A percentile compares a stretch with the other conserved stretches of the same genome.
These are phyloP conservation scores for Bujurquina vittata DNA, from an alignment of 2,113 vertebrate genomes.

Conservation along the genomic window DNA sequence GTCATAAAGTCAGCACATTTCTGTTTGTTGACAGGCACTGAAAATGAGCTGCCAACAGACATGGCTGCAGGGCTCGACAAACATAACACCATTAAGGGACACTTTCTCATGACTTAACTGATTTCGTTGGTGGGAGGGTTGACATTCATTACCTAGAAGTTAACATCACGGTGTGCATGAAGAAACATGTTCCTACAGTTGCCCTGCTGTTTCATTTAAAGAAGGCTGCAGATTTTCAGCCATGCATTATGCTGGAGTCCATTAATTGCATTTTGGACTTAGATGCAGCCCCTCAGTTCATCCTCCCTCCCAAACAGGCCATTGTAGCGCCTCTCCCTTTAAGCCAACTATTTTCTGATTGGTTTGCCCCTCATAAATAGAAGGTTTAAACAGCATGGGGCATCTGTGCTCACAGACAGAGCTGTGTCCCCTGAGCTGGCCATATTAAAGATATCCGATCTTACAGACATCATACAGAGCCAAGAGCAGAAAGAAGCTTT, in stretches of 20 bases:
- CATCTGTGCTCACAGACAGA: not conserved
- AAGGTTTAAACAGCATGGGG: not conserved
- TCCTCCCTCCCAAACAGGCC: not conserved
- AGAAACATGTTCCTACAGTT: not conserved
- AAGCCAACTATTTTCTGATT: not conserved
- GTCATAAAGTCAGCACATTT: constrained; percentile 35
- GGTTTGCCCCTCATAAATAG: not conserved
- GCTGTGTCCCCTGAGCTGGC: not conserved
- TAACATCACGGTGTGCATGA: not conserved
- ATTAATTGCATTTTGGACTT: not conserved
- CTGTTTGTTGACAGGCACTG: constrained; percentile 9
- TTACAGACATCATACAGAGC: not conserved
- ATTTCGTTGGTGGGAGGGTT: not conserved
- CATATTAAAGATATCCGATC: not conserved
- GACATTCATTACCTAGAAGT: not conserved
- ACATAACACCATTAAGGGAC: constrained; percentile 2
- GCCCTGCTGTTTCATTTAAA: not conserved
- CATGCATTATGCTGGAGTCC: not conserved
- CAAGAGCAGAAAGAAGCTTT: not conserved
- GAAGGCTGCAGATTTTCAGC: not conserved
- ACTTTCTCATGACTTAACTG: constrained; percentile 26
- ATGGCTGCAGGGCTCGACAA: constrained; percentile 30
- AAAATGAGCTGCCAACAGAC: constrained; percentile 38
- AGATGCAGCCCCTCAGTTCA: not conserved
- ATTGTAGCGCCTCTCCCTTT: not conserved